phyloP scores from a whole-genome alignment of 64 coral and sea anemone genomes.

The Montipora cactus region DNA sequence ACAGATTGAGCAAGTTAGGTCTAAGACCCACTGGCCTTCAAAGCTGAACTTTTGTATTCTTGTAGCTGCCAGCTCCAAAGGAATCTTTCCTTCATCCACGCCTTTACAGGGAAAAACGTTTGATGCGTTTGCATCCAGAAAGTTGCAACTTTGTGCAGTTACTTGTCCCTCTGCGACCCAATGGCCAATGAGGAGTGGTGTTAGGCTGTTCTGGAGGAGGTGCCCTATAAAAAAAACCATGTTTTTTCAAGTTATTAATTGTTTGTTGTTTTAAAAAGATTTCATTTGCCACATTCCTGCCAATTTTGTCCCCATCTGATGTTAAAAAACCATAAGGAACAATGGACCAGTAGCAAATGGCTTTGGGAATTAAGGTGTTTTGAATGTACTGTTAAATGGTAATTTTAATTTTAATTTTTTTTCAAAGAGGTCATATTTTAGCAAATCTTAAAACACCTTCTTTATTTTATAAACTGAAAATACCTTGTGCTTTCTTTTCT shows the following conservation, averaged over 20 bases:
- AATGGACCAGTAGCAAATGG: no score
- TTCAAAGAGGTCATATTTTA: not conserved
- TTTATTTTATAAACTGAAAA: not conserved
- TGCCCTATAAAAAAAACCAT: not conserved
- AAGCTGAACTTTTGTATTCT: constrained; percentile 17
- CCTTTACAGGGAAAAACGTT: constrained; percentile 1
- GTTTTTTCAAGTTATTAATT: no score
- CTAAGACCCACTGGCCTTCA: constrained; percentile 40
- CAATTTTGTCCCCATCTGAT: no score
- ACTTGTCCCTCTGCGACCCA: constrained; percentile 3
- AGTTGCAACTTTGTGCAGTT: not conserved
- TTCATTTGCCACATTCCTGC: no score
- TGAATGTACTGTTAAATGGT: no score
- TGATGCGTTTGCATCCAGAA: not conserved
- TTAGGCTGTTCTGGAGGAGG: constrained; percentile 1
- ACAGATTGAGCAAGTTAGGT: constrained; percentile 29
- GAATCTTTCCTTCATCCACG: not conserved
- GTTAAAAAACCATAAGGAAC: no score
- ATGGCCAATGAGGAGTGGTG: not conserved
- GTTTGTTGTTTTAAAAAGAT: not conserved
- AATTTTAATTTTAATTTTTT: no score
- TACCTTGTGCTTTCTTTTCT: not conserved
- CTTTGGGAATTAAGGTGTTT: no score
- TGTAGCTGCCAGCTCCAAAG: not conserved
- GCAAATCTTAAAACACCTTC: not conserved